Evolutionary conservation across 1,140 invertebrate genomes (phyloP).

Genomic region (Drosophila repletoides): DNA sequence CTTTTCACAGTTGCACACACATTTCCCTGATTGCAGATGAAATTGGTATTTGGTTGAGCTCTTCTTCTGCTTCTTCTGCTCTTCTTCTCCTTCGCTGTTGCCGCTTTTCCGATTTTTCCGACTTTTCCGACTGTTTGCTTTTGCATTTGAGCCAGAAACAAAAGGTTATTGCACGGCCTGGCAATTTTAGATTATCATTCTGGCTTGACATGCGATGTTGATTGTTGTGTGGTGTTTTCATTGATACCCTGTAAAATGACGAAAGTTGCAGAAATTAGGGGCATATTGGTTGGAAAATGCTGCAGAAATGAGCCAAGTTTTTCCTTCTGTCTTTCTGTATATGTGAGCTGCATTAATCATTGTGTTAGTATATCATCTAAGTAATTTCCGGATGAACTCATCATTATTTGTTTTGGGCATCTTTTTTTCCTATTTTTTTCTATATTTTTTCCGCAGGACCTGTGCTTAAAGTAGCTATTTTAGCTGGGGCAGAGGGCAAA

Average conservation of each 20-base stretch:
- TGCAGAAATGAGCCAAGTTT: too few relatives aligned
- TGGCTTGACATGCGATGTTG: slow-evolving; percentile 62
- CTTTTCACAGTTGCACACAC: neutral
- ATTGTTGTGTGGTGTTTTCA: slow-evolving; percentile 7
- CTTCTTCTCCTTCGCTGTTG: neutral
- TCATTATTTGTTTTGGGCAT: slow-evolving; percentile 53
- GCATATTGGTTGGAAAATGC: too few relatives aligned
- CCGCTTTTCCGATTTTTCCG: slow-evolving; percentile 2
- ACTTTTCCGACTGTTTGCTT: slow-evolving; percentile 2
- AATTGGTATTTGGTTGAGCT: neutral
- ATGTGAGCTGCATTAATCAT: too few relatives aligned
- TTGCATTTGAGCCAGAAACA: slow-evolving; percentile 18
- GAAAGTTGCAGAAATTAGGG: neutral
- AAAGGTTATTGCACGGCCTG: slow-evolving; percentile 70
- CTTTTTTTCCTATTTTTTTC: slow-evolving; percentile 53
- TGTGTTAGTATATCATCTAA: too few relatives aligned
- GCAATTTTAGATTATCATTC: slow-evolving; percentile 71
- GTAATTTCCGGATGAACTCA: too few relatives aligned
- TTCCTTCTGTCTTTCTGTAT: too few relatives aligned
- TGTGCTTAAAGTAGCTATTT: slow-evolving; percentile 34
- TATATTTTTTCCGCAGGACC: slow-evolving; percentile 12
- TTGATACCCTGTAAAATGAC: slow-evolving; percentile 5
- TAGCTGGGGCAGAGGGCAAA: slow-evolving; percentile 32
- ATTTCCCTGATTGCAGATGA: slow-evolving; percentile 13
- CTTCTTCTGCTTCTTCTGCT: neutral